phyloP scores from a whole-genome alignment of 2,113 vertebrate genomes.

The Sinosuthora webbiana region DNA sequence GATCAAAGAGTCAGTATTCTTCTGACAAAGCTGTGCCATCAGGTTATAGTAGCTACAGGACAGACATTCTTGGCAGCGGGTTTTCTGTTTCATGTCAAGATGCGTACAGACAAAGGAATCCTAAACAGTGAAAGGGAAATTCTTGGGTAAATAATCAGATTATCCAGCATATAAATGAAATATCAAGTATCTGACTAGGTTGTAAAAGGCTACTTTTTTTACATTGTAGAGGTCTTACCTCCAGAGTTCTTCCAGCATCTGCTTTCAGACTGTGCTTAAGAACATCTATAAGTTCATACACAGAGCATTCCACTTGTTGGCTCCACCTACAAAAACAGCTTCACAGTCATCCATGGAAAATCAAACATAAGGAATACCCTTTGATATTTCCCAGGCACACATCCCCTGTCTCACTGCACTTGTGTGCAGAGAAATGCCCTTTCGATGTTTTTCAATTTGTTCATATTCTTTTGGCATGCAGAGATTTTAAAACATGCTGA shows the following conservation, averaged over 20 bases:
- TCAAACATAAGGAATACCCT: background rate
- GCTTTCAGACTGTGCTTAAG: conserved; percentile 75
- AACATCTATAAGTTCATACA: conserved; percentile 73
- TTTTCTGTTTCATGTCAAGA: conserved; percentile 75
- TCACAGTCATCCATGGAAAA: background rate
- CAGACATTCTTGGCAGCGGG: conserved; percentile 81
- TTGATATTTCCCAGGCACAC: background rate
- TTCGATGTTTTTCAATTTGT: background rate
- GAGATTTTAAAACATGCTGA: background rate
- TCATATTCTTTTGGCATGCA: background rate
- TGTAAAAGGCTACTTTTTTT: background rate
- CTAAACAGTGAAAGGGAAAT: conserved; percentile 51
- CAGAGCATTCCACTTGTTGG: conserved; percentile 77
- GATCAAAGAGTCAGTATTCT: conserved; percentile 81
- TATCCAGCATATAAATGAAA: background rate
- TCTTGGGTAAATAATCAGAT: background rate
- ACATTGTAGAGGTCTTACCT: conserved; percentile 59
- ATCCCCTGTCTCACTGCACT: background rate
- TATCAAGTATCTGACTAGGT: background rate
- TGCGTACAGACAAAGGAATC: conserved; percentile 74
- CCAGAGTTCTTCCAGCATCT: conserved; percentile 43
- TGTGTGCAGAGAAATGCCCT: background rate
- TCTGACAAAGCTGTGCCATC: conserved; percentile 80
- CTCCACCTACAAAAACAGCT: conserved; percentile 75
- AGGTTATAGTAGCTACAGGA: conserved; percentile 79